These are phyloP conservation scores for Dendrolimus houi DNA, from an alignment of 2,888 invertebrate species.

Conservation along the genomic window DNA sequence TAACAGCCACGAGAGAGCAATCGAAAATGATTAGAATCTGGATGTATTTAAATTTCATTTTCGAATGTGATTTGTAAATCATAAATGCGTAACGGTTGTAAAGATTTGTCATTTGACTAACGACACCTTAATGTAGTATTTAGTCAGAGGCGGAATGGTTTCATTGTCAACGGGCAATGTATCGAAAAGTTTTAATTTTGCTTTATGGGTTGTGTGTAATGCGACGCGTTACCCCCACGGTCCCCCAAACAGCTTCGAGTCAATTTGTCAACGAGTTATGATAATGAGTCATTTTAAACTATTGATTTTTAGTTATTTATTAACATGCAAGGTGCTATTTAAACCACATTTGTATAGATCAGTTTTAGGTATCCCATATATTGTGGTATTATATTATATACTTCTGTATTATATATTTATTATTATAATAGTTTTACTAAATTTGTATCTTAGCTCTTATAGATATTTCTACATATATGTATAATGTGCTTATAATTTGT, in stretches of 20 bases:
- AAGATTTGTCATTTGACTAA: slow-evolving; percentile 58
- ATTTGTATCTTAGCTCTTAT: no score
- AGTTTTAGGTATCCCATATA: no score
- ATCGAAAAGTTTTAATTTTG: slow-evolving; percentile 74
- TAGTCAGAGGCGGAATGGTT: slow-evolving; percentile 59
- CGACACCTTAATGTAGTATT: slow-evolving; percentile 72
- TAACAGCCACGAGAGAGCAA: no score
- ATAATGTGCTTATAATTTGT: no score
- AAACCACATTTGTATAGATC: no score
- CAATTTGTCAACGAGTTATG: slow-evolving; percentile 13
- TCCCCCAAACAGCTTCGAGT: slow-evolving; percentile 3
- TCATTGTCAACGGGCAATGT: slow-evolving; percentile 68
- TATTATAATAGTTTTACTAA: no score
- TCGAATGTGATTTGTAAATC: no score
- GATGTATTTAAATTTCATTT: no score
- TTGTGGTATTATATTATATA: no score
- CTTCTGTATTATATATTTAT: no score
- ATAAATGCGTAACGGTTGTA: slow-evolving; percentile 11
- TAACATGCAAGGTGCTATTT: neutral
- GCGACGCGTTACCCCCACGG: slow-evolving; percentile 27
- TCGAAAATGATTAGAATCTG: no score
- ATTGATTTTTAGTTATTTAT: neutral
- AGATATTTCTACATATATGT: no score
- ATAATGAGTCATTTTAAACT: slow-evolving; percentile 2
- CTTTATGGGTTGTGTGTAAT: slow-evolving; percentile 60